Base-by-base conservation (phyloP, 2,113 vertebrate species). In the Grantiella picta region DNA sequence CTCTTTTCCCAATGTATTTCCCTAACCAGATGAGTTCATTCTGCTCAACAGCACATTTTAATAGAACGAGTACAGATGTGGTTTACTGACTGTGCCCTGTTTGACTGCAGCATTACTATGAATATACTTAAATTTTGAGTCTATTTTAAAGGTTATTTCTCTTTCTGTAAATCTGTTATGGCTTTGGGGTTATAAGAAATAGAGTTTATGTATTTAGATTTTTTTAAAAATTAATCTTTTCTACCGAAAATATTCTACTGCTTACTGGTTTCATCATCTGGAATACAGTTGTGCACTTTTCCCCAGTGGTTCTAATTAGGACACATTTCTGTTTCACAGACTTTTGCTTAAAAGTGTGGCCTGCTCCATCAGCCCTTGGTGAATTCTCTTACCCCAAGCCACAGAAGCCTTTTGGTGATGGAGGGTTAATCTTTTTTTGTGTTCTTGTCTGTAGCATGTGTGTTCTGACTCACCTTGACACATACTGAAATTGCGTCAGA, bases 391-490 rank as follows among this genome's bases (percentile, higher is more conserved):
- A 40, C 9, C 10, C 10, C 7, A 53, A 61, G 31, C 15, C 38
- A 47, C 77, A 85, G 56, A 82, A 92, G 16, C 5, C 10, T 69
- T 76, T 76, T 75, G 54, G n/a, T 87, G 76, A 56, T 2, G 15
- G 29, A 75, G 73, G 47, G 45, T 85, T 92, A 47, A 73, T 72
- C 1, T 28, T 28, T 40, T 82, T 44, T 36, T 57, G 4, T 78
- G 73, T 66, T 61, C 28, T 29, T 91, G 18, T 53, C n/a, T 81
- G 35, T 70, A 31, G 53, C 7, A 11, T 17, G 60, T 71, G 68
- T 54, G 33, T 42, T 94, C 68, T 94, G 71, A 82, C 78, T 94
- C 68, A 83, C 75, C 82, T 91, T 95, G 81, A 53, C 45, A 61
- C 2, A 0, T 10, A 21, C 27, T 36, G 44, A 25, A 54, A 65